Evolutionary conservation across 2,113 vertebrate genomes (phyloP), one percentile per base, ranked within the genome.

Genomic region (Callopanchax toddi): DNA sequence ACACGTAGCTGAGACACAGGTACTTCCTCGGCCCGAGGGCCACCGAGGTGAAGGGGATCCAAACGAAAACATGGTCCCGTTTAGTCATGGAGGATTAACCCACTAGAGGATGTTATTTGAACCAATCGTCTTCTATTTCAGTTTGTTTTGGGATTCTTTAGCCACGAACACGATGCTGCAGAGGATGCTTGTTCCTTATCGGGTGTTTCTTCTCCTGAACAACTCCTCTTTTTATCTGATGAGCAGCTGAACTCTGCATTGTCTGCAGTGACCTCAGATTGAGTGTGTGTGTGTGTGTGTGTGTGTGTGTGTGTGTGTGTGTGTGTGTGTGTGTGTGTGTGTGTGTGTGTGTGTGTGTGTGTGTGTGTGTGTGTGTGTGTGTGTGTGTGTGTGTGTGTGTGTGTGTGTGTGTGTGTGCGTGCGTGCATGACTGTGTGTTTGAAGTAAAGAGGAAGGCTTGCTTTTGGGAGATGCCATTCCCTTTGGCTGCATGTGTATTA

Each of bases 391-490:
- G 69, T 50, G 54, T 16, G 63, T 67, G 34, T 55, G 62, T 70
- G 52, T 59, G 69, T 52, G 48, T 39, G 39, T 18, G 46, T 71
- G 51, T 60, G 46, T 49, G 25, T 44, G 59, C 36, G 20, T 75
- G 13, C 72, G n/a, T 60, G 61, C 75, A 62, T 50, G 54, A 13
- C 57, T 63, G 43, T 16, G 53, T 16, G 46, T 76, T 34, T 63
- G 56, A 70, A 64, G 54, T 55, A 71, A 53, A 69, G 62, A 76
- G 79, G 70, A 80, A 81, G 64, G 84, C 84, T 88, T 93, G 91
- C 94, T 93, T 94, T 86, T 83, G 94, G 92, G 92, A 95, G 84
- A 86, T 90, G 60, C 51, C 80, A n/a, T n/a, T n/a, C n/a, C n/a
- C n/a, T n/a, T n/a, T n/a, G n/a, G n/a, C n/a, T n/a, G n/a, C n/a